A percentile compares a stretch with the other conserved stretches of the same genome.
phyloP scores from a whole-genome alignment of 2,888 invertebrate genomes.

The Agonopterix alstromeriana region DNA sequence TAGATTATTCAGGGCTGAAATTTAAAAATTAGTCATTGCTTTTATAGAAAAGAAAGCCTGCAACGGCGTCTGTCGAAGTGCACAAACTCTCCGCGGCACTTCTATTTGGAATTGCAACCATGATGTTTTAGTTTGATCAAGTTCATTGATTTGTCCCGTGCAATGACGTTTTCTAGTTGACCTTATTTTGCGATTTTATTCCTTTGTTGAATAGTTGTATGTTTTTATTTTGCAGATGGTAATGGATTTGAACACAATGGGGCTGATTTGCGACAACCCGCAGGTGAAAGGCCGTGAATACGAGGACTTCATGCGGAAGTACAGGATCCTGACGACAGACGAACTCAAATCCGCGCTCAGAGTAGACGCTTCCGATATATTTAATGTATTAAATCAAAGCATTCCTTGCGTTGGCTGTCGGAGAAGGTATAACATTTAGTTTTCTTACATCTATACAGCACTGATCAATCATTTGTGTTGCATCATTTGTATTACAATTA shows the following conservation, averaged over 20 bases:
- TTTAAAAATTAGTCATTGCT: slow-evolving; percentile 20
- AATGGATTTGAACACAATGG: slow-evolving; percentile 92
- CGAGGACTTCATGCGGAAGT: slow-evolving; percentile 91
- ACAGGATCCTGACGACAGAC: slow-evolving; percentile 83
- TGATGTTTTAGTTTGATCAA: slow-evolving; percentile 4
- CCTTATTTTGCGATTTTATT: slow-evolving; percentile 59
- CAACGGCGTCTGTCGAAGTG: no score
- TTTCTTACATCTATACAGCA: background rate
- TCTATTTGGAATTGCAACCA: background rate
- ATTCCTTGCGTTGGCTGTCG: slow-evolving; percentile 97
- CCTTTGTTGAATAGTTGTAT: slow-evolving; percentile 43
- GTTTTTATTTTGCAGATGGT: slow-evolving; percentile 83
- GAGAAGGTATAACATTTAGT: slow-evolving; percentile 80
- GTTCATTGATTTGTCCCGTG: slow-evolving; percentile 40
- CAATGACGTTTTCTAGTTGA: slow-evolving; percentile 60
- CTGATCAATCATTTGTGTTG: no score
- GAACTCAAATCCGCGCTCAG: slow-evolving; percentile 89
- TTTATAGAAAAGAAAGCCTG: slow-evolving; percentile 1
- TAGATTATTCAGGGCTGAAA: slow-evolving; percentile 38
- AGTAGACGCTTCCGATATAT: slow-evolving; percentile 88
- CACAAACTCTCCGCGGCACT: background rate
- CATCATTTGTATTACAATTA: no score
- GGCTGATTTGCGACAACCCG: slow-evolving; percentile 89
- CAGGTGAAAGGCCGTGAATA: slow-evolving; percentile 88
- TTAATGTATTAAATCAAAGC: slow-evolving; percentile 90